Evolutionary conservation across 2,797 vertebrate species (phyloP), one percentile per base, ranked within the genome.

Genomic region (Ctenopoma kingsleyae): DNA sequence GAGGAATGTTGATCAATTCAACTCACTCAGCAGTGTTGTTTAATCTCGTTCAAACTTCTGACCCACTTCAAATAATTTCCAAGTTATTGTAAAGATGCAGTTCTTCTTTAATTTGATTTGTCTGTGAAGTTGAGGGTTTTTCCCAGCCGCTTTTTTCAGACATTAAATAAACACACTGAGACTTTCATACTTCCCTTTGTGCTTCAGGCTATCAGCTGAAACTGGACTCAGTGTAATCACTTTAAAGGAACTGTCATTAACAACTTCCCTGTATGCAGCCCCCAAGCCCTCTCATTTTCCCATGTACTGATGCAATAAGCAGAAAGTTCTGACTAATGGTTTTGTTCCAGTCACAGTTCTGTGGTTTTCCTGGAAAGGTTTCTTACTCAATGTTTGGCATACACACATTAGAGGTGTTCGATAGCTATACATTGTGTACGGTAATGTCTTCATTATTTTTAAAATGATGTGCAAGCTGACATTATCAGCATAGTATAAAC

Each of bases 141-240:
- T 66, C 71, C 43, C 5, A 44, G 67, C 55, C 54, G 38, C 56
- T 67, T 82, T 76, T 65, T 79, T 67, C 67, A 50, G 58, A 71
- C 70, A 20, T 76, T 79, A 71, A 70, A 79, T 66, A 73, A 76
- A 83, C 70, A 40, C 51, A 74, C 70, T 61, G 66, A 85, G 71
- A 17, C 15, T 43, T 43, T 43, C 40, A 17, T 43, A 15, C 6
- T 49, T 74, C 51, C 63, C 43, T 82, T 79, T 85, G 80, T 83
- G 61, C 56, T 65, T 71, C 8, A 53, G 20, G 63, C 59, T 9
- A 38, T 76, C 66, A 62, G 61, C 65, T 71, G 71, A 81, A 86
- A 74, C 69, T 57, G 50, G 64, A 50, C 62, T 51, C 50, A 38
- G 41, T 30, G 20, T 71, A 56, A 67, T 77, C 60, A 57, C 47